phyloP scores from a whole-genome alignment of 2,113 vertebrate species.

The Syrmaticus mikado region DNA sequence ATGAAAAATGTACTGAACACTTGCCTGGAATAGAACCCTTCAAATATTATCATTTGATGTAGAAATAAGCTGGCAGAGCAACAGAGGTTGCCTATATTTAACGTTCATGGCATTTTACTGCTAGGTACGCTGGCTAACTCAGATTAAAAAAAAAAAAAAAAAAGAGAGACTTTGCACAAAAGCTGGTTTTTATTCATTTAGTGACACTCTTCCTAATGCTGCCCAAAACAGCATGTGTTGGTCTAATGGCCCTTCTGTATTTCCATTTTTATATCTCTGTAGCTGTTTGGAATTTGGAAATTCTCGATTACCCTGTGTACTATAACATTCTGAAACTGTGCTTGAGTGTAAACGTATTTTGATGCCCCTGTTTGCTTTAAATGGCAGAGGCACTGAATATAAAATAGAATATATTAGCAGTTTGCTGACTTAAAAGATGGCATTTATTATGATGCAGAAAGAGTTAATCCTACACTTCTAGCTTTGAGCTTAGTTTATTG shows the following conservation, averaged over 20 bases:
- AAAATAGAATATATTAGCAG: background rate
- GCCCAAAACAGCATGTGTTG: constrained; percentile 42
- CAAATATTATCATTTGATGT: constrained; percentile 4
- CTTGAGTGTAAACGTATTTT: background rate
- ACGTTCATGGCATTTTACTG: constrained; percentile 24
- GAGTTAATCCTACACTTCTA: constrained; percentile 59
- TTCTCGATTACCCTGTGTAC: background rate
- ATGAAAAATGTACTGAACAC: background rate
- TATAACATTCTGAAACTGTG: background rate
- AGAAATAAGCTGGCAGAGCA: constrained; percentile 43
- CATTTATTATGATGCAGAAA: background rate
- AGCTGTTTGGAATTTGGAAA: constrained; percentile 43
- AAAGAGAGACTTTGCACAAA: constrained; percentile 12
- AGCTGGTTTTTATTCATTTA: constrained; percentile 45
- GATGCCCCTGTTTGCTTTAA: constrained; percentile 5
- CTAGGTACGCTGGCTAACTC: constrained; percentile 34
- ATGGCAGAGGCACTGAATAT: constrained; percentile 8
- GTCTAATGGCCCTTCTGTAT: constrained; percentile 30
- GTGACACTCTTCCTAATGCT: constrained; percentile 21
- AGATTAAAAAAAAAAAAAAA: constrained; percentile 42
- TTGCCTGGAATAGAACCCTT: constrained; percentile 31
- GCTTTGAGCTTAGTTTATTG: constrained; percentile 63
- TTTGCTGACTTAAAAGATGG: constrained; percentile 3
- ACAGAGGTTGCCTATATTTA: constrained; percentile 49
- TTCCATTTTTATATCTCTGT: constrained; percentile 9